Conservation (phyloP, 2,113 vertebrate species). For the Ochotona princeps region DNA sequence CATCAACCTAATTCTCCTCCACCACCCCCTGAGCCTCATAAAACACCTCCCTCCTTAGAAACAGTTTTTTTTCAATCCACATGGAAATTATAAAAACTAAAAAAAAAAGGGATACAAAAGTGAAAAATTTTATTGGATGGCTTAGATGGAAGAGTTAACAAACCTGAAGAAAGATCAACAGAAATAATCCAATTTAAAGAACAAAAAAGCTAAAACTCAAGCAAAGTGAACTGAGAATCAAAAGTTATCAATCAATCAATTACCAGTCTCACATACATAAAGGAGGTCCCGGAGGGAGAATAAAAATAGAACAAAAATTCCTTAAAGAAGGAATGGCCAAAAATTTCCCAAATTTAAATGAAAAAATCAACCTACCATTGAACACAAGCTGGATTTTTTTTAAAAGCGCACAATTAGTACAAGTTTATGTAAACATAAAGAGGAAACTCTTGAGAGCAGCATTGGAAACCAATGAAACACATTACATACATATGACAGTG, state of each 20-base stretch:
- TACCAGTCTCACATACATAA: background rate
- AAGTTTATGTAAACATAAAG: background rate
- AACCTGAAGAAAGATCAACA: conserved; percentile 32
- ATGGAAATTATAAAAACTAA: background rate
- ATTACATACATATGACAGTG: background rate
- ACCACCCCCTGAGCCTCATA: no score
- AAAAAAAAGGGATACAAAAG: background rate
- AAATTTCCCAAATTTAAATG: background rate
- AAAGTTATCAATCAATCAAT: background rate
- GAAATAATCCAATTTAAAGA: conserved; percentile 3
- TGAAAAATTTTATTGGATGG: background rate
- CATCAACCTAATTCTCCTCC: no score
- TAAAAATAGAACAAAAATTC: background rate
- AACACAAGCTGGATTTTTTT: background rate
- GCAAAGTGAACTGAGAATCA: background rate
- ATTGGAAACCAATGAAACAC: background rate
- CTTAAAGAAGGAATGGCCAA: background rate
- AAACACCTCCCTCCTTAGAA: no score
- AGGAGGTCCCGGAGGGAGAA: background rate
- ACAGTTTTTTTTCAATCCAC: background rate
- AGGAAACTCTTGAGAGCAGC: background rate
- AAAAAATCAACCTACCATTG: background rate
- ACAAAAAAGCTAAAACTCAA: background rate
- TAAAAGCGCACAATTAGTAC: background rate
- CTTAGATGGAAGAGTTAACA: background rate